phyloP scores from a whole-genome alignment of 2,888 invertebrate species.

The Lycophotia porphyrea region DNA sequence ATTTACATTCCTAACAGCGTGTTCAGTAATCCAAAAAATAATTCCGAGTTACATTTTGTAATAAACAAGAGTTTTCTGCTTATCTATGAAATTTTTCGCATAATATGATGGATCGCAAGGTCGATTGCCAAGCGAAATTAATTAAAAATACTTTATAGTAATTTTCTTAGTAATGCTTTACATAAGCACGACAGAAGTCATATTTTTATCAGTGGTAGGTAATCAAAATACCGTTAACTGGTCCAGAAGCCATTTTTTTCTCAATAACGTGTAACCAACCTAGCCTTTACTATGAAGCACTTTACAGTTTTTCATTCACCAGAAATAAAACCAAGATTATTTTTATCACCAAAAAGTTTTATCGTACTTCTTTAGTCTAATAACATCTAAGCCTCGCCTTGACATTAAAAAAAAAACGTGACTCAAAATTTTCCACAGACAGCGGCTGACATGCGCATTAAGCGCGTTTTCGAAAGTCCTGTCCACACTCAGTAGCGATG shows the following conservation, averaged over 20 bases:
- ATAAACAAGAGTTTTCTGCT: background rate
- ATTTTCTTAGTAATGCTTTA: background rate
- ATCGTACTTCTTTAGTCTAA: constrained; percentile 27
- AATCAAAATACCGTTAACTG: background rate
- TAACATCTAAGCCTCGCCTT: constrained; percentile 19
- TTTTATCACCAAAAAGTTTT: constrained; percentile 23
- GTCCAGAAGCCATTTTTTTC: background rate
- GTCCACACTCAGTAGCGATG: constrained; percentile 4
- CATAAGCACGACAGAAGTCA: background rate
- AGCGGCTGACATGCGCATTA: constrained; percentile 19
- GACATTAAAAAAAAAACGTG: constrained; percentile 36
- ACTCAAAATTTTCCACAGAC: constrained; percentile 48
- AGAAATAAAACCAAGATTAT: constrained; percentile 30
- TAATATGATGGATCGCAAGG: background rate
- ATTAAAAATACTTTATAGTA: background rate
- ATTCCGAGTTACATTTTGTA: background rate
- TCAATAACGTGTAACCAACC: background rate
- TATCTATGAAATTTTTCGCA: background rate
- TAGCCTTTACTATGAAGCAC: constrained; percentile 9
- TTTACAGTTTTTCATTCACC: background rate
- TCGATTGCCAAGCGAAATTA: background rate
- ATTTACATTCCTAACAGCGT: constrained; percentile 28
- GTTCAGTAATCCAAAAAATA: background rate
- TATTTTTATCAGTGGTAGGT: background rate
- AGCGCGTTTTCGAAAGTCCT: constrained; percentile 7